phyloP scores from a whole-genome alignment of 2,797 vertebrate species.

The Sylvilagus floridanus region DNA sequence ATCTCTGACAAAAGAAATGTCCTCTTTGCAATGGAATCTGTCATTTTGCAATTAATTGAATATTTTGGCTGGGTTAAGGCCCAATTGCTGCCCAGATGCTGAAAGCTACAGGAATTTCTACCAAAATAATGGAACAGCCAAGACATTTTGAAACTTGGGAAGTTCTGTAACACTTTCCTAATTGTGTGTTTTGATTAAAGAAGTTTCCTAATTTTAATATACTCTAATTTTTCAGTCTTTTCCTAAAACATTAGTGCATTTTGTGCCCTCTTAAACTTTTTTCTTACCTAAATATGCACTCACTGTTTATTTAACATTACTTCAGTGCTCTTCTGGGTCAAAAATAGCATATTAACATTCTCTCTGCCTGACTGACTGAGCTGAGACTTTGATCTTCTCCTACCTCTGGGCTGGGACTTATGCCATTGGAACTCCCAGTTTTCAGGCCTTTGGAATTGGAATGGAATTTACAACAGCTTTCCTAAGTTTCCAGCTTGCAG shows the following conservation, averaged over 20 bases:
- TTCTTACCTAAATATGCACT: not conserved
- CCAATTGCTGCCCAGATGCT: not conserved
- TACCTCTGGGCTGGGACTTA: not conserved
- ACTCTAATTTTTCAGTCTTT: not conserved
- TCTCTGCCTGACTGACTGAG: not conserved
- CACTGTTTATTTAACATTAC: not conserved
- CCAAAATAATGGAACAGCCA: not conserved
- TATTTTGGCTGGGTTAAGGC: not conserved
- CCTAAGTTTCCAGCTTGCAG: not conserved
- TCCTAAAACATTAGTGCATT: not conserved
- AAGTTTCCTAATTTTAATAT: not conserved
- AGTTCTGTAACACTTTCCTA: not conserved
- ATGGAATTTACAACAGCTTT: not conserved
- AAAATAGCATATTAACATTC: not conserved
- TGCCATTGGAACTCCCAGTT: not conserved
- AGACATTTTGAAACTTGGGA: not conserved
- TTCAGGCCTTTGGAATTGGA: not conserved
- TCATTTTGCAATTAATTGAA: constrained; percentile 27
- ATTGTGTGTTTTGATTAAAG: not conserved
- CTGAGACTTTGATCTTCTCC: not conserved
- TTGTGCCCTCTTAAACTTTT: not conserved
- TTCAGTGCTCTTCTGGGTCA: not conserved
- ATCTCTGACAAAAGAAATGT: constrained; percentile 5
- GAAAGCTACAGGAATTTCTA: constrained; percentile 35
- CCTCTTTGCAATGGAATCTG: not conserved